Conservation (phyloP, 2,113 vertebrate genomes). For the Dasyurus viverrinus region DNA sequence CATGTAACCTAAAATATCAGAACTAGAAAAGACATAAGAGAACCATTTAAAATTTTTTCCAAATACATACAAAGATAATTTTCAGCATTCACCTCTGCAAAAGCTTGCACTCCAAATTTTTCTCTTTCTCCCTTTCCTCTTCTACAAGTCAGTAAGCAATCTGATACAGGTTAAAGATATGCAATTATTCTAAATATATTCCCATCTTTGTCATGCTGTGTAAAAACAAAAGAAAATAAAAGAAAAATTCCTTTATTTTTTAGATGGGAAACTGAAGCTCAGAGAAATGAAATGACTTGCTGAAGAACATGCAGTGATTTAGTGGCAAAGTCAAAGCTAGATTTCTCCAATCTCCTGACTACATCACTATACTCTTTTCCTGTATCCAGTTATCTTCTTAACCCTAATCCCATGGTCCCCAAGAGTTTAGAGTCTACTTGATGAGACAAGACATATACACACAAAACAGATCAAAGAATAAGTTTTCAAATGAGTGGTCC, state of each 20-base stretch:
- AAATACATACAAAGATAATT: too few species aligned
- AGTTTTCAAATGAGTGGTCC: not conserved
- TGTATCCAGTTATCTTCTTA: not conserved
- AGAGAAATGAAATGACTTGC: not conserved
- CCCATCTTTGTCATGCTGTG: too few species aligned
- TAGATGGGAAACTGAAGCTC: not conserved
- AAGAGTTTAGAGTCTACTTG: not conserved
- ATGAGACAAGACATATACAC: not conserved
- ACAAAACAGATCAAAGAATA: not conserved
- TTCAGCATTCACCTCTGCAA: too few species aligned
- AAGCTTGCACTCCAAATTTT: too few species aligned
- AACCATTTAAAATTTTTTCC: not conserved
- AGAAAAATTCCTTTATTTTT: not conserved
- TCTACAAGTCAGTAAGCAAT: too few species aligned
- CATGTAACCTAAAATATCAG: not conserved
- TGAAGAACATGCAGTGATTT: not conserved
- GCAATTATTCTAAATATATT: too few species aligned
- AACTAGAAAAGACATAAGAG: not conserved
- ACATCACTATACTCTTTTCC: not conserved
- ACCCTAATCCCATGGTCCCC: not conserved
- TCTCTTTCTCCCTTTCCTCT: too few species aligned
- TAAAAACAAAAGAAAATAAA: too few species aligned
- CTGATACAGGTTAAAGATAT: too few species aligned
- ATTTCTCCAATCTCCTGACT: not conserved
- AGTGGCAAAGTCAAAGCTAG: not conserved